These are phyloP conservation scores for Setophaga petechia DNA, from an alignment of 2,113 vertebrate genomes.

Conservation along the genomic window DNA sequence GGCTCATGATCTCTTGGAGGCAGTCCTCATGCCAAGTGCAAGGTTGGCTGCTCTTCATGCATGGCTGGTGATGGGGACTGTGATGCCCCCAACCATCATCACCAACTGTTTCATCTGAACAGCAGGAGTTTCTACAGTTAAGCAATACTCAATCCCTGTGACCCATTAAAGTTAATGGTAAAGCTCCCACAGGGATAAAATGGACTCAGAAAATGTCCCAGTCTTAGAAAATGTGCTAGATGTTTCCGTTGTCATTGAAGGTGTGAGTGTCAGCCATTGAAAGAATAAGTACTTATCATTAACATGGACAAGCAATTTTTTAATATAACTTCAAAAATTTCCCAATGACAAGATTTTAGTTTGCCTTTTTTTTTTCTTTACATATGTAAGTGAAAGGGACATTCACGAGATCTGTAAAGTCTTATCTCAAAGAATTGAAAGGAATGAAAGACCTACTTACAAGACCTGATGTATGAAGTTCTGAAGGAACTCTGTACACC, in stretches of 20 bases:
- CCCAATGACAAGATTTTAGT: neutral
- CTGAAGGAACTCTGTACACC: neutral
- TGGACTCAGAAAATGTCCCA: neutral
- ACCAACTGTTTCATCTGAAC: constrained; percentile 79
- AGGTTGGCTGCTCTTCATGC: constrained; percentile 76
- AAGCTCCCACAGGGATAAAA: neutral
- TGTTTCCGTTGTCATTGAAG: neutral
- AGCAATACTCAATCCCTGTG: neutral
- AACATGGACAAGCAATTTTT: neutral
- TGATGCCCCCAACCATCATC: constrained; percentile 75
- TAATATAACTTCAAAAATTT: neutral
- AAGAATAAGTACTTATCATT: neutral
- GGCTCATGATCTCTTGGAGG: constrained; percentile 74
- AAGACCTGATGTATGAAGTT: neutral
- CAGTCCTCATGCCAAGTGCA: constrained; percentile 77
- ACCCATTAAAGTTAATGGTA: neutral
- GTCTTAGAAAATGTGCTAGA: neutral
- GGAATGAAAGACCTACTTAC: neutral
- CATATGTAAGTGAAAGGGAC: neutral
- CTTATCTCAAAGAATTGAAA: neutral
- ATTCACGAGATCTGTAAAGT: neutral
- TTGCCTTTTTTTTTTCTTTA: neutral
- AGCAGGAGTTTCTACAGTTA: neutral
- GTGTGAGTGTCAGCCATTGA: neutral
- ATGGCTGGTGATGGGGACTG: constrained; percentile 64